Percentiles rank a stretch among this genome's conserved stretches.
Conservation (phyloP, 2,888 invertebrate genomes). For the Thumatha senex region DNA sequence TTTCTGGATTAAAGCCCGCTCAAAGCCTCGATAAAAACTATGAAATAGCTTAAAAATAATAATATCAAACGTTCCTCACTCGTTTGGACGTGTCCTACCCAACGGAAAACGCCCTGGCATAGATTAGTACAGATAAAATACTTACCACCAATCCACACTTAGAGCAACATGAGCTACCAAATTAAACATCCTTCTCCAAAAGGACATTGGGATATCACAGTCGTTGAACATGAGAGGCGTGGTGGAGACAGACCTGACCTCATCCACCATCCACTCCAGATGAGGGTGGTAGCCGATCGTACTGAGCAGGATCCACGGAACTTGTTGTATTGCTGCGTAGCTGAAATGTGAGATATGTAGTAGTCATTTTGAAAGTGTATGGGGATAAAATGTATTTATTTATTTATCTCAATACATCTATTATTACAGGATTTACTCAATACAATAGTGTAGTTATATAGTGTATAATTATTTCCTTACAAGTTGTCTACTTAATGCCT, state of each 20-base stretch:
- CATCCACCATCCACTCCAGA: constrained; percentile 53
- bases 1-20: too few relatives aligned
- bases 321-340: constrained; percentile 54
- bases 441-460: too few relatives aligned
- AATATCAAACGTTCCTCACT: too few relatives aligned
- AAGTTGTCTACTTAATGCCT: too few relatives aligned
- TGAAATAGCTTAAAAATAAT: too few relatives aligned
- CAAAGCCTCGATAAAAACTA: too few relatives aligned
- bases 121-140: neutral
- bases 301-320: constrained; percentile 58
- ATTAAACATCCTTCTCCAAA: constrained; percentile 47
- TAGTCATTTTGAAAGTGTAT: neutral
- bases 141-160: constrained; percentile 40
- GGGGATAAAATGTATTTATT: too few relatives aligned
- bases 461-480: too few relatives aligned
- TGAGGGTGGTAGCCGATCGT: constrained; percentile 42
- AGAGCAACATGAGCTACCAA: constrained; percentile 24
- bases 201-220: constrained; percentile 49
- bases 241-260: constrained; percentile 45
- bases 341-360: constrained; percentile 29
- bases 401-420: too few relatives aligned
- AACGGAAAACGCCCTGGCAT: too few relatives aligned
- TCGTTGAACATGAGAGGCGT: constrained; percentile 47
- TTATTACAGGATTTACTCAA: too few relatives aligned
- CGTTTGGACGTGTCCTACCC: too few relatives aligned